phyloP scores from a whole-genome alignment of 2,113 vertebrate genomes.

The Apteryx owenii region DNA sequence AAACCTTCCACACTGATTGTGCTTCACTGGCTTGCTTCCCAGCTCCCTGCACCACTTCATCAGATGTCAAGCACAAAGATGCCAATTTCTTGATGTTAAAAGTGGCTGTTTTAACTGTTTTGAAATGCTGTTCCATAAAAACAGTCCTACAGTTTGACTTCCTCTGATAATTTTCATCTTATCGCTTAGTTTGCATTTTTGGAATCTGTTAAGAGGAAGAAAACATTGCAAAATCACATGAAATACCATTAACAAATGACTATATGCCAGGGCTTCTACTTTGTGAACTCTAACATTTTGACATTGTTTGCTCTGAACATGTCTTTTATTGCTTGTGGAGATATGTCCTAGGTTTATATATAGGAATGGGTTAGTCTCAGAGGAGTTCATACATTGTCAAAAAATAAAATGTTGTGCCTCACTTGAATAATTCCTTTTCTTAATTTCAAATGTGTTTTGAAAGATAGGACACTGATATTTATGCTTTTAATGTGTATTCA shows the following conservation, averaged over 20 bases:
- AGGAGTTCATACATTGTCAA: not conserved
- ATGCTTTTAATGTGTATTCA: not conserved
- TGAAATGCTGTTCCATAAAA: slow-evolving; percentile 26
- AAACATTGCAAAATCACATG: slow-evolving; percentile 38
- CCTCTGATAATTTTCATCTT: slow-evolving; percentile 52
- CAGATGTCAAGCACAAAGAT: slow-evolving; percentile 28
- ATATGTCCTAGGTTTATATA: not conserved
- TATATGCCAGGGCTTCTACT: not conserved
- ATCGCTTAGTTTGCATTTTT: slow-evolving; percentile 55
- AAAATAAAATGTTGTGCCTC: not conserved
- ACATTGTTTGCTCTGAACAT: slow-evolving; percentile 28
- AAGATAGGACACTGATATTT: not conserved
- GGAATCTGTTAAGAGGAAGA: slow-evolving; percentile 45
- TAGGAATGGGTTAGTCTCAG: not conserved
- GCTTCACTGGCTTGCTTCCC: slow-evolving; percentile 30
- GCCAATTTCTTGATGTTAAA: slow-evolving; percentile 18
- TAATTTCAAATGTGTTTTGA: not conserved
- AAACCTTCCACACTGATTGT: slow-evolving; percentile 61
- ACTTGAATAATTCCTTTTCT: not conserved
- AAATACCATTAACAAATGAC: not conserved
- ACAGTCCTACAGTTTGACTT: slow-evolving; percentile 35
- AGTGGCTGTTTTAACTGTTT: slow-evolving; percentile 4
- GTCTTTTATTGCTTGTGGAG: slow-evolving; percentile 4
- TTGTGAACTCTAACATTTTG: slow-evolving; percentile 15
- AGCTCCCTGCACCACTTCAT: slow-evolving; percentile 41